phyloP scores from a whole-genome alignment of 2,888 invertebrate genomes.

The Hyles lineata region DNA sequence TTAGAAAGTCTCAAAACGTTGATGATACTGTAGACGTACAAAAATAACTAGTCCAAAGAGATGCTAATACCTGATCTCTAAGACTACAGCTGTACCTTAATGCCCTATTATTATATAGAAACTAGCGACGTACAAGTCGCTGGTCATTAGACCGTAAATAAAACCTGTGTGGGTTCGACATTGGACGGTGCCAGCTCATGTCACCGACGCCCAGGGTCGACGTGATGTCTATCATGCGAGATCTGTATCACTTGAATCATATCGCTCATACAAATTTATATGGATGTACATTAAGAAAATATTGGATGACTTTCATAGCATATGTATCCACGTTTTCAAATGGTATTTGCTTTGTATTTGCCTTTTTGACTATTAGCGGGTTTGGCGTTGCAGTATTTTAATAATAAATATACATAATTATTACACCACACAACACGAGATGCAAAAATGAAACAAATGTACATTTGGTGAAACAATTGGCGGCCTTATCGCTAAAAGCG shows the following conservation, averaged over 20 bases:
- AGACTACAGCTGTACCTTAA: background rate
- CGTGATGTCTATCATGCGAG: background rate
- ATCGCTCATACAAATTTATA: background rate
- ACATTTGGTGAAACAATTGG: too few species aligned
- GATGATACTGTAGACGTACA: too few species aligned
- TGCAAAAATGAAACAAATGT: too few species aligned
- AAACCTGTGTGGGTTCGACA: conserved; percentile 2
- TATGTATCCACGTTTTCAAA: background rate
- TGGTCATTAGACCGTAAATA: conserved; percentile 1
- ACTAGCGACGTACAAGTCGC: background rate
- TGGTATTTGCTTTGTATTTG: too few species aligned
- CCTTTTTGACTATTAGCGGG: too few species aligned
- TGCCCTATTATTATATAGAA: background rate
- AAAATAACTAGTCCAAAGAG: too few species aligned
- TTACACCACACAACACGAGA: too few species aligned
- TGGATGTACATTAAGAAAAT: background rate
- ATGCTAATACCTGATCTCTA: too few species aligned
- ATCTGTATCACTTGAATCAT: background rate
- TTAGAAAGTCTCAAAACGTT: too few species aligned
- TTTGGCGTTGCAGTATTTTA: too few species aligned
- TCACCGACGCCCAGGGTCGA: background rate
- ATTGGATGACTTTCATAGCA: background rate
- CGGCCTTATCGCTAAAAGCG: too few species aligned
- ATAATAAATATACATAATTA: too few species aligned
- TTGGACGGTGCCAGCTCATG: conserved; percentile 1